These are phyloP conservation scores for Aphelinus atriplicis DNA, from an alignment of 1,140 invertebrate genomes.

Conservation along the genomic window DNA sequence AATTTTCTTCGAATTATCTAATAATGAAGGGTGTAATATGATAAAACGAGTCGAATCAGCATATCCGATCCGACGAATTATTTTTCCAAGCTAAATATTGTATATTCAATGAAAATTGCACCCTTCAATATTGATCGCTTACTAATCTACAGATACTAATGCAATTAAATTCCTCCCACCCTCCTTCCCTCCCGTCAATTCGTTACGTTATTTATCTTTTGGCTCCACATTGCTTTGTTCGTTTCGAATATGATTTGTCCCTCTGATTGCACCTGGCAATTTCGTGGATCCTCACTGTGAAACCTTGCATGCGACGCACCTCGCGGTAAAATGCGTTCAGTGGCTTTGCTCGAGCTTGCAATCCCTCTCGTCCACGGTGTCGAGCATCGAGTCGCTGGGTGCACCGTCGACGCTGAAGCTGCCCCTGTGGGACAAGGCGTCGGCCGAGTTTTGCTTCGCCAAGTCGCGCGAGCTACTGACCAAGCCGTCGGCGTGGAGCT, in stretches of 20 bases:
- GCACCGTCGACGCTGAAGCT: constrained; percentile 68
- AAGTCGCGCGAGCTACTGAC: constrained; percentile 76
- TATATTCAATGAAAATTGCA: not conserved
- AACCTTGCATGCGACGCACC: constrained; percentile 9
- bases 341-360: constrained; percentile 70
- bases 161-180: constrained; percentile 11
- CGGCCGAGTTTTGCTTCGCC: constrained; percentile 78
- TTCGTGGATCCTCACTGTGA: no score
- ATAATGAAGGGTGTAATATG: constrained; percentile 15
- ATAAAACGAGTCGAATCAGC: no score
- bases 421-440: constrained; percentile 77
- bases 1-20: not conserved
- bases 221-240: constrained; percentile 18
- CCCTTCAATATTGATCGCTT: constrained; percentile 31
- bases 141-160: constrained; percentile 48
- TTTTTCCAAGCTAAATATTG: no score
- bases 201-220: constrained; percentile 40
- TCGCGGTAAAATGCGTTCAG: constrained; percentile 42
- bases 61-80: no score
- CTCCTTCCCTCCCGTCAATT: constrained; percentile 21
- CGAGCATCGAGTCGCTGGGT: constrained; percentile 65
- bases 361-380: constrained; percentile 64
- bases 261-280: no score
- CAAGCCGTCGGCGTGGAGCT: constrained; percentile 66
- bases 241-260: not conserved